A percentile compares a stretch with the other conserved stretches of the same genome.
These are phyloP conservation scores for Tanytarsus gracilentus DNA, from an alignment of 2,888 invertebrate species.

Conservation along the genomic window DNA sequence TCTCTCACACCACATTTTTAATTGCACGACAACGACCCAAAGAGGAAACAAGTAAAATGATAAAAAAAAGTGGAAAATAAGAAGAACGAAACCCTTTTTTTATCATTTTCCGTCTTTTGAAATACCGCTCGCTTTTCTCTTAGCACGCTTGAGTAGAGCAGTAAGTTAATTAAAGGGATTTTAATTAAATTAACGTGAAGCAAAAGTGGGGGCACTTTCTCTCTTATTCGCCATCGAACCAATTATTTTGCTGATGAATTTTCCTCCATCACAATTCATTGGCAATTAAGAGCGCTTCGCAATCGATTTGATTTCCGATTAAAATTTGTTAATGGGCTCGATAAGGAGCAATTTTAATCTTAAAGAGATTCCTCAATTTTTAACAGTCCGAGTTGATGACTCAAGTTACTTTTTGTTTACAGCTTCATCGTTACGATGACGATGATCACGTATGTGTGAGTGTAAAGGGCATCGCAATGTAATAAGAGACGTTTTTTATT, in stretches of 20 bases:
- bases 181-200: constrained; percentile 25
- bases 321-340: too few relatives aligned
- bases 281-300: too few relatives aligned
- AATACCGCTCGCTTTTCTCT: neutral
- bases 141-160: neutral
- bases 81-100: neutral
- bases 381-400: too few relatives aligned
- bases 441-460: neutral
- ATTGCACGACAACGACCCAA: too few relatives aligned
- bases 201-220: neutral
- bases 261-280: neutral
- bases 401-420: too few relatives aligned
- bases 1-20: too few relatives aligned
- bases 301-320: too few relatives aligned
- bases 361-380: too few relatives aligned
- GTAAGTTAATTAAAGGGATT: constrained; percentile 29
- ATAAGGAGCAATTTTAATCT: too few relatives aligned
- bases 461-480: too few relatives aligned
- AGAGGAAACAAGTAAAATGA: too few relatives aligned
- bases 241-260: constrained; percentile 25
- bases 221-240: constrained; percentile 20
- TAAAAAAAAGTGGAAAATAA: neutral
- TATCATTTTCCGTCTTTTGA: neutral
- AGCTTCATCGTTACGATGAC: constrained; percentile 24
- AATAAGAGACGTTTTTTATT: constrained; percentile 28